Conservation (phyloP, 2,888 invertebrate species). For the Drosophila lutescens region DNA sequence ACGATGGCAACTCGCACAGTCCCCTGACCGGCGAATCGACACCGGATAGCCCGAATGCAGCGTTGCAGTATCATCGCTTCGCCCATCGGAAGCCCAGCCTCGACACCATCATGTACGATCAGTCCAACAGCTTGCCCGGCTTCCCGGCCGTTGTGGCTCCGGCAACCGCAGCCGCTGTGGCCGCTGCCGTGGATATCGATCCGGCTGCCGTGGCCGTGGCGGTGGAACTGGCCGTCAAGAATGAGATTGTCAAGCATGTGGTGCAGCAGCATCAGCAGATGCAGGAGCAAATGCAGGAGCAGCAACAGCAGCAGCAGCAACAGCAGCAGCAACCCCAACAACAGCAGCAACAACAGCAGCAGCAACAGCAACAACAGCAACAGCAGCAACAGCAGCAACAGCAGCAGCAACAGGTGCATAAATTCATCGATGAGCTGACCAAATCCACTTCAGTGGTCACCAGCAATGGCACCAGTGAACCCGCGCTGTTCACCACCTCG, state of each 20-base stretch:
- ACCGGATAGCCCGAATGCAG: slow-evolving; percentile 72
- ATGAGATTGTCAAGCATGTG: slow-evolving; percentile 86
- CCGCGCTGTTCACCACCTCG: slow-evolving; percentile 65
- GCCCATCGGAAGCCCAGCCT: slow-evolving; percentile 74
- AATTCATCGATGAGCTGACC: slow-evolving; percentile 79
- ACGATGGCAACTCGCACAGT: slow-evolving; percentile 89
- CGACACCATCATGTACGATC: slow-evolving; percentile 81
- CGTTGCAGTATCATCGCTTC: slow-evolving; percentile 68
- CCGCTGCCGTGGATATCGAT: slow-evolving; percentile 69
- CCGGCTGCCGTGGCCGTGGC: slow-evolving; percentile 80
- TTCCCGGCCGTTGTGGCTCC: slow-evolving; percentile 71
- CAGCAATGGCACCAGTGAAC: slow-evolving; percentile 61
- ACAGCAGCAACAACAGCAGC: slow-evolving; percentile 85
- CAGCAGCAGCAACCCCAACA: slow-evolving; percentile 65
- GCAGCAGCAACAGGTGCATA: slow-evolving; percentile 84
- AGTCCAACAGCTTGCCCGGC: slow-evolving; percentile 79
- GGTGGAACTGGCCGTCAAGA: slow-evolving; percentile 85
- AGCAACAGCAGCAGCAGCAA: slow-evolving; percentile 85
- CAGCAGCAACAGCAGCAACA: slow-evolving; percentile 85
- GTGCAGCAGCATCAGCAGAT: slow-evolving; percentile 86
- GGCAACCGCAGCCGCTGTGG: slow-evolving; percentile 70
- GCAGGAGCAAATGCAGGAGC: slow-evolving; percentile 85
- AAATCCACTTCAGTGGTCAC: slow-evolving; percentile 75
- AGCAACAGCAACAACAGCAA: slow-evolving; percentile 85
- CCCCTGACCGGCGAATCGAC: slow-evolving; percentile 78